phyloP scores from a whole-genome alignment of 2,797 vertebrate species.

The Rhinatrema bivittatum region DNA sequence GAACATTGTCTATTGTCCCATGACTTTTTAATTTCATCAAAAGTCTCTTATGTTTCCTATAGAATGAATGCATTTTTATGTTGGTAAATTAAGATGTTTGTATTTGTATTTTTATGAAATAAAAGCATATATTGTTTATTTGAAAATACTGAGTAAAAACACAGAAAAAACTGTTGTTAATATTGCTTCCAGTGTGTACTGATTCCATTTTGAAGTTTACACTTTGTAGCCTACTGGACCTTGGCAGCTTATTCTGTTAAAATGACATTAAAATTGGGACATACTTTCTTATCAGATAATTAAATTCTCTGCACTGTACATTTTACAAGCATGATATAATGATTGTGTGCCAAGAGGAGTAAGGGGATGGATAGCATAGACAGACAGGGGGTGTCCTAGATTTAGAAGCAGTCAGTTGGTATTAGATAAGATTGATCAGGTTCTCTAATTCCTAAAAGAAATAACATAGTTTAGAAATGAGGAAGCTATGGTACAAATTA shows the following conservation, averaged over 20 bases:
- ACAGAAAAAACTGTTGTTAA: no score
- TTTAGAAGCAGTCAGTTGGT: background rate
- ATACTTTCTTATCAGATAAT: conserved; percentile 1
- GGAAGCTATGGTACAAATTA: background rate
- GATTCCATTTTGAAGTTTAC: no score
- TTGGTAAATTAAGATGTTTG: no score
- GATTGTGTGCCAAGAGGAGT: conserved; percentile 8
- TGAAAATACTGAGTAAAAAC: no score
- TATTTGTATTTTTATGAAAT: no score
- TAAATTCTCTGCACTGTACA: background rate
- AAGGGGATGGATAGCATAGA: background rate
- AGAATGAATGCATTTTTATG: no score
- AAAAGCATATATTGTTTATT: no score
- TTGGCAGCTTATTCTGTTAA: background rate
- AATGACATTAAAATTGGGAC: background rate
- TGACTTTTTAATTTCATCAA: no score
- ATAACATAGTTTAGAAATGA: background rate
- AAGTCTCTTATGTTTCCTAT: no score
- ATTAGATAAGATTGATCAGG: background rate
- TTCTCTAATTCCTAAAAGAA: background rate
- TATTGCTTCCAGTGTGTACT: no score
- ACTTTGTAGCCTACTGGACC: no score
- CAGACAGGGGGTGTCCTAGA: background rate
- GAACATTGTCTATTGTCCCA: no score
- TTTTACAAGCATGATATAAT: conserved; percentile 1